A percentile compares a stretch with the other conserved stretches of the same genome.
These are phyloP conservation scores for Podiceps cristatus DNA, from an alignment of 2,113 vertebrate species.

Conservation along the genomic window DNA sequence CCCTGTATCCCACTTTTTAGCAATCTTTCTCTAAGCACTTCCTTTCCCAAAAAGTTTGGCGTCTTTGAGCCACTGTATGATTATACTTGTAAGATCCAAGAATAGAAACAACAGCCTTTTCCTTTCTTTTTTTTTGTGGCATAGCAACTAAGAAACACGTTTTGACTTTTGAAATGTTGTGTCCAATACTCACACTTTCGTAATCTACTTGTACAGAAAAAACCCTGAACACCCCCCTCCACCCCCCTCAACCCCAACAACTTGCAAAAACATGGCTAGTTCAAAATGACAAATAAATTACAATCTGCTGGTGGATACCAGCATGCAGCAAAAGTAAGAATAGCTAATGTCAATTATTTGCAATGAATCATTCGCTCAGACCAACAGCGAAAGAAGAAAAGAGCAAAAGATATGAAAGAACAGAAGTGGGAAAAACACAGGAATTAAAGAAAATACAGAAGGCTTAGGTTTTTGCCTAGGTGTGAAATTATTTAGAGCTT, in stretches of 20 bases:
- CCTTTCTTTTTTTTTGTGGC: not conserved
- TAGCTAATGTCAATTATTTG: not conserved
- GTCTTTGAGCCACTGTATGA: not conserved
- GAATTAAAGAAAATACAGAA: not conserved
- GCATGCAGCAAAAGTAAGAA: not conserved
- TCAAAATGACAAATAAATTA: slow-evolving; percentile 19
- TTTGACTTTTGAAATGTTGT: not conserved
- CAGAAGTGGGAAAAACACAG: not conserved
- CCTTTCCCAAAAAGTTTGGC: not conserved
- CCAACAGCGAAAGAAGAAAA: not conserved
- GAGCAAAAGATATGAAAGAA: not conserved
- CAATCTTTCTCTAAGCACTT: not conserved
- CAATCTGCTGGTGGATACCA: not conserved
- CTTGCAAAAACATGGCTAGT: not conserved
- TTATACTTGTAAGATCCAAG: not conserved
- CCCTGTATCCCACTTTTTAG: not conserved
- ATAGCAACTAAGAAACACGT: not conserved
- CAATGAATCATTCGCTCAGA: not conserved
- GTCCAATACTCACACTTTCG: not conserved
- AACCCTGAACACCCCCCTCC: accelerated
- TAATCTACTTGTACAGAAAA: not conserved
- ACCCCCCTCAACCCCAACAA: not conserved
- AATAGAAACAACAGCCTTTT: not conserved
- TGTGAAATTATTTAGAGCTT: not conserved
- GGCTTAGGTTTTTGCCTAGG: not conserved